Percentiles rank a stretch among this genome's conserved stretches.
phyloP scores from a whole-genome alignment of 2,888 invertebrate genomes.

The Galerucella nymphaeae region DNA sequence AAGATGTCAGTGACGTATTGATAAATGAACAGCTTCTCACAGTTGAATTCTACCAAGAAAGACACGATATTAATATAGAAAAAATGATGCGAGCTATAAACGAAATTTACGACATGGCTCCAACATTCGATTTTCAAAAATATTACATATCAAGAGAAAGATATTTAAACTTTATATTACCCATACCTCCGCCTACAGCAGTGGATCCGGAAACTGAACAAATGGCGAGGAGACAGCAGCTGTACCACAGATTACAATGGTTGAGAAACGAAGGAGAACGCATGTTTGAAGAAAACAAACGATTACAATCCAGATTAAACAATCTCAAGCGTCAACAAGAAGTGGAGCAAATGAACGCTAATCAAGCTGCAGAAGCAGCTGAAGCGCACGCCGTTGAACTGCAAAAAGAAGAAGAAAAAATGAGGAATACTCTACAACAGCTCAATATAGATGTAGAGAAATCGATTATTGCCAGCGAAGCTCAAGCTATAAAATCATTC shows the following conservation, averaged over 20 bases:
- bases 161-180: conserved; percentile 51
- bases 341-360: conserved; percentile 51
- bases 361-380: conserved; percentile 50
- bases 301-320: conserved; percentile 55
- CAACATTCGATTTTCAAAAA: conserved; percentile 61
- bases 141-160: conserved; percentile 53
- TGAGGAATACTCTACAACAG: conserved; percentile 57
- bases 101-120: conserved; percentile 57
- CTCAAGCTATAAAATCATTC: conserved; percentile 37
- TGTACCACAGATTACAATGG: conserved; percentile 63
- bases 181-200: conserved; percentile 44
- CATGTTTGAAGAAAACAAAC: conserved; percentile 59
- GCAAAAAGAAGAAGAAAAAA: conserved; percentile 55
- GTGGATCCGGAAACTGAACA: conserved; percentile 55
- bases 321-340: conserved; percentile 57
- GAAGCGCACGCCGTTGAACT: conserved; percentile 46
- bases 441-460: conserved; percentile 58
- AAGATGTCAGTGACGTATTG: conserved; percentile 62
- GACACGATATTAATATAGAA: conserved; percentile 51
- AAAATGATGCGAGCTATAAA: conserved; percentile 60
- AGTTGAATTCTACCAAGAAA: conserved; percentile 56
- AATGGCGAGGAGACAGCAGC: conserved; percentile 58
- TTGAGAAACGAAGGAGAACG: conserved; percentile 62
- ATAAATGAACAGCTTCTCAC: conserved; percentile 62
- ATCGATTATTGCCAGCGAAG: conserved; percentile 56